phyloP scores from a whole-genome alignment of 1,140 invertebrate species.

The Pseudobourletiella spinata region DNA sequence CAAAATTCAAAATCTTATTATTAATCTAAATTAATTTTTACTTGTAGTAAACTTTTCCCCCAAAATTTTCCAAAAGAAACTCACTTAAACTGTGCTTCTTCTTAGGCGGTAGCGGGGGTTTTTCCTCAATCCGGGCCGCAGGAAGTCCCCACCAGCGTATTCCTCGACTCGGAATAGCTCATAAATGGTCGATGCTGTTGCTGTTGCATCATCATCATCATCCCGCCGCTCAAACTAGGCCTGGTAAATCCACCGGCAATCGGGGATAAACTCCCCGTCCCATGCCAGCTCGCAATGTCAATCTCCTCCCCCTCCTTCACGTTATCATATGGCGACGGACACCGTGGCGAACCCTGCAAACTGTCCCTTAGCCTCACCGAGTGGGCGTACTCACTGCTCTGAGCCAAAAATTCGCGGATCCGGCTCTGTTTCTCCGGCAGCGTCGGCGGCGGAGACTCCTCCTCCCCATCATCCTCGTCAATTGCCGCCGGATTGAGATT shows the following conservation, averaged over 20 bases:
- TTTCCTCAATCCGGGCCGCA: conserved; percentile 18
- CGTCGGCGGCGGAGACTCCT: neutral
- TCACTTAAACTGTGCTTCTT: conserved; percentile 36
- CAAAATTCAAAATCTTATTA: too few species aligned
- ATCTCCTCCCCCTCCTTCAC: conserved; percentile 20
- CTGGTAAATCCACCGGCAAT: neutral
- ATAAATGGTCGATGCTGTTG: conserved; percentile 21
- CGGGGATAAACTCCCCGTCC: neutral
- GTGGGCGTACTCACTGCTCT: neutral
- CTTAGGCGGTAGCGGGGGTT: conserved; percentile 33
- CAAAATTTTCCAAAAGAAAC: neutral
- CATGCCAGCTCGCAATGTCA: conserved; percentile 23
- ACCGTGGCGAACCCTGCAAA: neutral
- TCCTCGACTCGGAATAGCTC: conserved; percentile 30
- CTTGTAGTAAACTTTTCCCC: too few species aligned
- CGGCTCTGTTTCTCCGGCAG: neutral
- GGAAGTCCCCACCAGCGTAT: conserved; percentile 21
- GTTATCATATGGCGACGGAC: conserved; percentile 34
- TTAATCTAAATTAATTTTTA: too few species aligned
- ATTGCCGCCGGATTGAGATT: neutral
- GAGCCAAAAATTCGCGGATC: neutral
- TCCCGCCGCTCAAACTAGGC: neutral
- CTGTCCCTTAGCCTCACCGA: neutral
- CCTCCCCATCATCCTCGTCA: neutral
- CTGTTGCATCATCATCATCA: neutral